Conservation (phyloP, 1,140 invertebrate genomes). For the Eurosta solidaginis region DNA sequence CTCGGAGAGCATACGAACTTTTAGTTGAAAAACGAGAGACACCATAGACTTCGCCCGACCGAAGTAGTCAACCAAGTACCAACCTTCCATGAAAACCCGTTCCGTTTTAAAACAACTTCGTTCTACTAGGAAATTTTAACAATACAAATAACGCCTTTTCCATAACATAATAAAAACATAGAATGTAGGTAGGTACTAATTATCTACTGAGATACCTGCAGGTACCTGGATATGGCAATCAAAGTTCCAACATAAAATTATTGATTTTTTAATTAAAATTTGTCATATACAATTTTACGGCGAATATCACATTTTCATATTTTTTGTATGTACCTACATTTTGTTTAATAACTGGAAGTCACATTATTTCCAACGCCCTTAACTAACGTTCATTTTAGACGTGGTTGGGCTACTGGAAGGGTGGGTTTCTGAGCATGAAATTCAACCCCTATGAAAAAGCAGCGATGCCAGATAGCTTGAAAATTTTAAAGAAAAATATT, state of each 20-base stretch:
- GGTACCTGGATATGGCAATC: background rate
- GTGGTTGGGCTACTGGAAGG: conserved; percentile 14
- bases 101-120: too few relatives aligned
- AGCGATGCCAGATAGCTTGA: background rate
- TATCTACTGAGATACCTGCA: background rate
- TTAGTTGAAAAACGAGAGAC: too few relatives aligned
- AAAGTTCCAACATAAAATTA: background rate
- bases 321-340: background rate
- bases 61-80: too few relatives aligned
- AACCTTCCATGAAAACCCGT: too few relatives aligned
- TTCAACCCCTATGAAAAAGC: background rate
- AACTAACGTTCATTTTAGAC: background rate
- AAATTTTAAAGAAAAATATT: background rate
- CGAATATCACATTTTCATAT: conserved; percentile 9
- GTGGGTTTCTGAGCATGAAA: background rate
- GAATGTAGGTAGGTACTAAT: background rate
- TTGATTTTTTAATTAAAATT: conserved; percentile 27
- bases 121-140: too few relatives aligned
- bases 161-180: too few relatives aligned
- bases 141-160: too few relatives aligned
- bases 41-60: too few relatives aligned
- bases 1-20: too few relatives aligned
- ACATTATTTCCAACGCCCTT: background rate
- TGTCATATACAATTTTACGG: background rate
- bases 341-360: background rate